These are phyloP conservation scores for Cygnus olor DNA, from an alignment of 2,797 vertebrate genomes.

Conservation along the genomic window DNA sequence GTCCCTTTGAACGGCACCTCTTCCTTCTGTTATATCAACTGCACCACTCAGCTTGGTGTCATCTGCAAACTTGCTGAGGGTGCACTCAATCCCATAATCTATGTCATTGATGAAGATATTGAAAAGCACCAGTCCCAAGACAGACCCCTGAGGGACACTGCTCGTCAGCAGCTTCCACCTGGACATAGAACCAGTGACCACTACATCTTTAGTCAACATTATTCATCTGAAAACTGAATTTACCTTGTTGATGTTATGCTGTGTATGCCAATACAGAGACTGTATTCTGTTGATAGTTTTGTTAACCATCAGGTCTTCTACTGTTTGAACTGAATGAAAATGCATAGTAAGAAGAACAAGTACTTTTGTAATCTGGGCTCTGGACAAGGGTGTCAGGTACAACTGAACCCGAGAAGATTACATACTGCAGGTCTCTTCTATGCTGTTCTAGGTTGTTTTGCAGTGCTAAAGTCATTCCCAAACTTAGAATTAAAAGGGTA, in stretches of 20 bases:
- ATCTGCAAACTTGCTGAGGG: too few species aligned
- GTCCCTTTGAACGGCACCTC: too few species aligned
- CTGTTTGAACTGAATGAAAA: not conserved
- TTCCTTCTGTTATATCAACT: too few species aligned
- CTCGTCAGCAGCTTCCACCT: too few species aligned
- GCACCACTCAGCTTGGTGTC: too few species aligned
- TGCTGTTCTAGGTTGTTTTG: not conserved
- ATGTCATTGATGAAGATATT: too few species aligned
- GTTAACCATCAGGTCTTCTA: not conserved
- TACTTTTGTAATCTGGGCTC: not conserved
- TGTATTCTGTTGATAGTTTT: rapidly evolving
- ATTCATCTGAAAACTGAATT: not conserved
- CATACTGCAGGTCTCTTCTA: not conserved
- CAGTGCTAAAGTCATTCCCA: not conserved
- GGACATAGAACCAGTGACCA: too few species aligned
- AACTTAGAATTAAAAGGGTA: not conserved
- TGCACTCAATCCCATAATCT: too few species aligned
- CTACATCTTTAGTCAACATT: not conserved
- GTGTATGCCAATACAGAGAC: not conserved
- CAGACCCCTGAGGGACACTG: too few species aligned
- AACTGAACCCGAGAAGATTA: not conserved
- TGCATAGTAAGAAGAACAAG: not conserved
- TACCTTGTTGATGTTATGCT: not conserved
- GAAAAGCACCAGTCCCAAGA: too few species aligned
- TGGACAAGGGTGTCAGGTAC: not conserved